A percentile compares a stretch with the other conserved stretches of the same genome.
These are phyloP conservation scores for Sorex fumeus DNA, from an alignment of 2,113 vertebrate genomes.

Conservation along the genomic window DNA sequence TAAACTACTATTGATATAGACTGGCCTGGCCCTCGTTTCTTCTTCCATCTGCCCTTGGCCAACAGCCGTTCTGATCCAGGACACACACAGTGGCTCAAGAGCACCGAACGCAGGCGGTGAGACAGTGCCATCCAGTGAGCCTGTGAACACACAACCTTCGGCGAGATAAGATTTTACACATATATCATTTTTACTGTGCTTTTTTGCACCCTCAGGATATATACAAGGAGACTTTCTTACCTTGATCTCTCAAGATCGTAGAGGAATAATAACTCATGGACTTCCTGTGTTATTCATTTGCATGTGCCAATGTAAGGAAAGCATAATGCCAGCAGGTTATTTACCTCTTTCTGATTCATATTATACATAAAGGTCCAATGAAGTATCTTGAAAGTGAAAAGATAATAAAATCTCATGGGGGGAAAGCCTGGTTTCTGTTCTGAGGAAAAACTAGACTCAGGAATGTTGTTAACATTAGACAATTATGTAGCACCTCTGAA, in stretches of 20 bases:
- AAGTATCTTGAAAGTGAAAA: neutral
- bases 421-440: neutral
- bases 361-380: neutral
- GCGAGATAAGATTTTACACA: no score
- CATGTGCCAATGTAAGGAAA: neutral
- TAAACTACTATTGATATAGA: no score
- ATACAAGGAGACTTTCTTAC: no score
- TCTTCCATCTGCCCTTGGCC: no score
- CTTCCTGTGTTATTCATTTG: neutral
- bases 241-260: neutral
- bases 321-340: neutral
- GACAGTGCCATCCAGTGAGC: no score
- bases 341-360: neutral
- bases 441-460: neutral
- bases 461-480: neutral
- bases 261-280: neutral
- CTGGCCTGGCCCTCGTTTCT: no score
- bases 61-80: no score
- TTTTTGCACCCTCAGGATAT: no score
- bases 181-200: no score
- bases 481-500: neutral
- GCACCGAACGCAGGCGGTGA: no score
- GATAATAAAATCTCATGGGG: neutral
- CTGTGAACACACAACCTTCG: no score
- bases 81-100: no score